Percentiles rank a stretch among this genome's conserved stretches.
phyloP scores from a whole-genome alignment of 1,140 invertebrate genomes.

The Drosophila simulans region DNA sequence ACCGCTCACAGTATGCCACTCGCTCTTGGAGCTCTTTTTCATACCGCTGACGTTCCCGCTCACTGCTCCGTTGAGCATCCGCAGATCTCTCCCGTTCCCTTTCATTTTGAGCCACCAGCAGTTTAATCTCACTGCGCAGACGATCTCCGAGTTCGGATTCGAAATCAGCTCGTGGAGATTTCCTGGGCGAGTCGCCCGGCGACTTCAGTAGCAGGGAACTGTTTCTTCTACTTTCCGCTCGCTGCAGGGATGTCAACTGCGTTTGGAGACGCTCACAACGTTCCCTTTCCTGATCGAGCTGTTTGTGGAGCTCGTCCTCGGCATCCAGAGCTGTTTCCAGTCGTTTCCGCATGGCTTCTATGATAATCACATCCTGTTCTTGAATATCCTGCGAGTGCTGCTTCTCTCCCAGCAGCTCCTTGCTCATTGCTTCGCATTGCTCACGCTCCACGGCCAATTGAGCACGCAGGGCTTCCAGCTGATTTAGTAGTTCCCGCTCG shows the following conservation, averaged over 20 bases:
- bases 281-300: constrained; percentile 86
- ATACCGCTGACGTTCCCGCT: constrained; percentile 84
- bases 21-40: constrained; percentile 86
- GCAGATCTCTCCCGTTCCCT: constrained; percentile 84
- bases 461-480: constrained; percentile 80
- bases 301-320: constrained; percentile 87
- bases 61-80: constrained; percentile 84
- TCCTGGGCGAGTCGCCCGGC: constrained; percentile 73
- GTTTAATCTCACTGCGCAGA: constrained; percentile 85
- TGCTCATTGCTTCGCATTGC: constrained; percentile 85
- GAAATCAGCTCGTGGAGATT: constrained; percentile 74
- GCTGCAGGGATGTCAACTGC: constrained; percentile 71
- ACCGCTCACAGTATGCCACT: constrained; percentile 86
- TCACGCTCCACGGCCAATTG: constrained; percentile 85
- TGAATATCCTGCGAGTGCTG: constrained; percentile 85
- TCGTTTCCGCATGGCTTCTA: constrained; percentile 87
- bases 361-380: constrained; percentile 87
- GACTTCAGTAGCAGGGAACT: constrained; percentile 70
- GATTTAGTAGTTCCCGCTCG: constrained; percentile 75
- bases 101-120: constrained; percentile 85
- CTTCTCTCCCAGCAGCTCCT: constrained; percentile 85
- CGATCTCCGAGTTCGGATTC: constrained; percentile 85
- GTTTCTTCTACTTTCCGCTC: constrained; percentile 73
- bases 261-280: constrained; percentile 86
- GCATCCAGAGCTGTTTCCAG: constrained; percentile 87